These are phyloP conservation scores for Podarcis cretensis DNA, from an alignment of 2,113 vertebrate genomes.

Conservation along the genomic window DNA sequence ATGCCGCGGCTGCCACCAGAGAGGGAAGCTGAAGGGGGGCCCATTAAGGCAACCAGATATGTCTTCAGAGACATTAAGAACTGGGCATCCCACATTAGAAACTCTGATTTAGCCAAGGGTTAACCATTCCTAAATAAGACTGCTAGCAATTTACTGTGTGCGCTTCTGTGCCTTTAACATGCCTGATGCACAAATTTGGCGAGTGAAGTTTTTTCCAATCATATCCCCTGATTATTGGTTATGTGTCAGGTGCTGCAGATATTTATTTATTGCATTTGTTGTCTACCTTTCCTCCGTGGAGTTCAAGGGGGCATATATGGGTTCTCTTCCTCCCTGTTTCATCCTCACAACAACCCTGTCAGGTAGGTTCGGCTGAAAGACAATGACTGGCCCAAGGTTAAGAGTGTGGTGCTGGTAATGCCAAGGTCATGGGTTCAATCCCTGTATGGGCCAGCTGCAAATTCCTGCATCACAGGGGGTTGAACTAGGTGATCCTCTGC, in stretches of 20 bases:
- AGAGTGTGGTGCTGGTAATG: too few relatives aligned
- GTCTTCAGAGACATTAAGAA: conserved; percentile 42
- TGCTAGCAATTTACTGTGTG: background rate
- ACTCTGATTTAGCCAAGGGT: background rate
- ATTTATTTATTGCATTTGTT: too few relatives aligned
- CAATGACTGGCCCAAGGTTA: too few relatives aligned
- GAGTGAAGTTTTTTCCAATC: background rate
- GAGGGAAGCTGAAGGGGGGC: conserved; percentile 7
- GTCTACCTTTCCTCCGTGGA: too few relatives aligned
- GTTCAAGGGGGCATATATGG: too few relatives aligned
- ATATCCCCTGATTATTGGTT: background rate
- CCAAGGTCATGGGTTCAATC: too few relatives aligned
- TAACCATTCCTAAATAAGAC: background rate
- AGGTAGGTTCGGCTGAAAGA: too few relatives aligned
- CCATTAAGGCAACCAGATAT: conserved; percentile 66
- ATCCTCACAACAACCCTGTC: too few relatives aligned
- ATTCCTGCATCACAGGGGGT: too few relatives aligned
- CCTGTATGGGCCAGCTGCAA: too few relatives aligned
- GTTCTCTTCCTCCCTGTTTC: too few relatives aligned
- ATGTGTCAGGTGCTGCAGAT: background rate
- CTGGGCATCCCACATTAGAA: background rate
- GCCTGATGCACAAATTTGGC: background rate
- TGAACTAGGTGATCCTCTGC: too few relatives aligned
- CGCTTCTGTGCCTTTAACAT: background rate
- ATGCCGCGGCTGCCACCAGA: background rate